These are phyloP conservation scores for Drosophila cardini DNA, from an alignment of 1,140 invertebrate species.

Conservation along the genomic window DNA sequence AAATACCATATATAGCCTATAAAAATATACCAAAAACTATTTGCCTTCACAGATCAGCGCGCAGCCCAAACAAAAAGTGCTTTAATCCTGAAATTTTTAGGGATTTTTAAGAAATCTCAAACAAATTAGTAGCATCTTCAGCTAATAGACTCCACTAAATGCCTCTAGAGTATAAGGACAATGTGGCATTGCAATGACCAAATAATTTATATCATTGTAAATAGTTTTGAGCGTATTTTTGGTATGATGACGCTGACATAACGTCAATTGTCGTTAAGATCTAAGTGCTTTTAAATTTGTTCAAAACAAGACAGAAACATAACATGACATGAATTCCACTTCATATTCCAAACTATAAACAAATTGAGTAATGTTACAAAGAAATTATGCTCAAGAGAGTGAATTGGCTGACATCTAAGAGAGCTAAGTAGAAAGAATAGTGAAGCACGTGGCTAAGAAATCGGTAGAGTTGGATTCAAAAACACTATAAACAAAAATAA, in stretches of 20 bases:
- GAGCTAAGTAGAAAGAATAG: neutral
- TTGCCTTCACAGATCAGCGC: too few species aligned
- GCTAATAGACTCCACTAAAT: neutral
- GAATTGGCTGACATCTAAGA: neutral
- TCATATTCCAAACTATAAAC: conserved; percentile 7
- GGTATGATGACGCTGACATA: conserved; percentile 18
- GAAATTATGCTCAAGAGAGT: conserved; percentile 6
- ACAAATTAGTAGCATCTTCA: neutral
- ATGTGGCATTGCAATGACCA: conserved; percentile 21
- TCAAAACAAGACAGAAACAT: conserved; percentile 13
- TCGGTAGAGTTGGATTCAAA: conserved; percentile 1
- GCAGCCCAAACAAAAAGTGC: too few species aligned
- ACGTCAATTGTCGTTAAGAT: conserved; percentile 28
- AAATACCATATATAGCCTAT: too few species aligned
- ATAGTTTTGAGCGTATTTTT: conserved; percentile 33
- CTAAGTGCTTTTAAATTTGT: conserved; percentile 33
- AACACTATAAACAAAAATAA: conserved; percentile 32
- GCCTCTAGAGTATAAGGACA: conserved; percentile 26
- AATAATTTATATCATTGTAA: conserved; percentile 37
- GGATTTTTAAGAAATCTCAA: too few species aligned
- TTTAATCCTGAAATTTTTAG: too few species aligned
- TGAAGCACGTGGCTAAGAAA: conserved; percentile 46
- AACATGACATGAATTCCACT: conserved; percentile 34
- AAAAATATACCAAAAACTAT: too few species aligned
- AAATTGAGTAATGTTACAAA: conserved; percentile 17